These are phyloP conservation scores for Sebastolobus altivelis DNA, from an alignment of 2,797 vertebrate species.

Conservation along the genomic window DNA sequence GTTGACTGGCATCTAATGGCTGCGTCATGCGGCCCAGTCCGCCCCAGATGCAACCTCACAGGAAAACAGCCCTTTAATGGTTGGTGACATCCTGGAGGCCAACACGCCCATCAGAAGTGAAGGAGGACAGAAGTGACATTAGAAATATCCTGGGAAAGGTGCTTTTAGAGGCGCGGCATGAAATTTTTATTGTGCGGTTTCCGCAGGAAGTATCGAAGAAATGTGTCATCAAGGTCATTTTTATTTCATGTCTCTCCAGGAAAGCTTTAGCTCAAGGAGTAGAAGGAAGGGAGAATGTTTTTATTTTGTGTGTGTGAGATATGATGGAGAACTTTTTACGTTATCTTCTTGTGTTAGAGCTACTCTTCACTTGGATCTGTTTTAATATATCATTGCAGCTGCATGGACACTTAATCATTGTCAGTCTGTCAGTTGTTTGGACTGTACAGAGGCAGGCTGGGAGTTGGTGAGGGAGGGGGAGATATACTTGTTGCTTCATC, in stretches of 20 bases:
- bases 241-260: slow-evolving; percentile 76
- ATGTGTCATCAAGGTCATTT: slow-evolving; percentile 74
- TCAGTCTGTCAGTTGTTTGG: not conserved
- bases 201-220: slow-evolving; percentile 67
- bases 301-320: not conserved
- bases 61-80: slow-evolving; percentile 54
- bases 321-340: not conserved
- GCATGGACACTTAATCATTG: not conserved
- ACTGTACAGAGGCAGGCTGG: slow-evolving; percentile 1
- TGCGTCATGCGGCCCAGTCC: slow-evolving; percentile 12
- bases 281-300: not conserved
- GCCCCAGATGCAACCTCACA: slow-evolving; percentile 25
- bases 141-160: slow-evolving; percentile 77
- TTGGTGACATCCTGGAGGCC: slow-evolving; percentile 50
- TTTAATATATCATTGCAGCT: slow-evolving; percentile 40
- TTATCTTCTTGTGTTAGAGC: not conserved
- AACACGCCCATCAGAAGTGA: slow-evolving; percentile 76
- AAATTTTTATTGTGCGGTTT: slow-evolving; percentile 76
- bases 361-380: slow-evolving; percentile 32
- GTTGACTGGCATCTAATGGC: slow-evolving; percentile 7
- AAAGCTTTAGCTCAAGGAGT: slow-evolving; percentile 42
- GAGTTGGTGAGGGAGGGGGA: not conserved
- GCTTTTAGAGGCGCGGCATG: slow-evolving; percentile 76
- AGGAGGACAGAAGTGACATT: slow-evolving; percentile 75
- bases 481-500: slow-evolving; percentile 28